phyloP scores from a whole-genome alignment of 2,113 vertebrate species.

The Nipponia nippon region DNA sequence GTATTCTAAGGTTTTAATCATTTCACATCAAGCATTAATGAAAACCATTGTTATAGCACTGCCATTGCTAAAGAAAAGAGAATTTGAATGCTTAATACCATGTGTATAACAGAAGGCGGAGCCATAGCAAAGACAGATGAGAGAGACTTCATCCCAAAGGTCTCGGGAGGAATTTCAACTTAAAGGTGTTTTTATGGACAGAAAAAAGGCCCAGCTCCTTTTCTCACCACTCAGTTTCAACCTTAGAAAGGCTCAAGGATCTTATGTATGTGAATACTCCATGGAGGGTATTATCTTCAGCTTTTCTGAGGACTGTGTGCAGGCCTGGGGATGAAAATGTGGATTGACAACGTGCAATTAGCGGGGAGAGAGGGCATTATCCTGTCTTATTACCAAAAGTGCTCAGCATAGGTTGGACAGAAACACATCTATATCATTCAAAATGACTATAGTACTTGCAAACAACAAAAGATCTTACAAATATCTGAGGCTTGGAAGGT shows the following conservation, averaged over 20 bases:
- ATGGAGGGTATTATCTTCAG: neutral
- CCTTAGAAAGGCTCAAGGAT: neutral
- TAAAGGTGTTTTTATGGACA: neutral
- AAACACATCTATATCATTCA: neutral
- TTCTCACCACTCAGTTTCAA: neutral
- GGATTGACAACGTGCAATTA: neutral
- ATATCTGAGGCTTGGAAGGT: slow-evolving; percentile 79
- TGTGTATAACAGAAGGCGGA: neutral
- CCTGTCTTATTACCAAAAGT: neutral
- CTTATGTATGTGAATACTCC: neutral
- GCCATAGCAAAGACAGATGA: neutral
- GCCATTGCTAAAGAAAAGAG: neutral
- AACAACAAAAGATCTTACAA: slow-evolving; percentile 74
- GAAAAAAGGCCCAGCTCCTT: neutral
- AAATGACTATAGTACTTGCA: neutral
- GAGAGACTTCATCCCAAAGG: neutral
- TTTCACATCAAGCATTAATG: neutral
- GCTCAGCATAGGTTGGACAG: neutral
- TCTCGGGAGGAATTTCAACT: neutral
- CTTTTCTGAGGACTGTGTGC: neutral
- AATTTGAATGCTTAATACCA: neutral
- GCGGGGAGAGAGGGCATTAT: neutral
- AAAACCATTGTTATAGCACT: neutral
- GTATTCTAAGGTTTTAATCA: slow-evolving; percentile 29
- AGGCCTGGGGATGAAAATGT: neutral